Base-by-base conservation (phyloP, 2,797 vertebrate species). In the Garrulus glandarius region DNA sequence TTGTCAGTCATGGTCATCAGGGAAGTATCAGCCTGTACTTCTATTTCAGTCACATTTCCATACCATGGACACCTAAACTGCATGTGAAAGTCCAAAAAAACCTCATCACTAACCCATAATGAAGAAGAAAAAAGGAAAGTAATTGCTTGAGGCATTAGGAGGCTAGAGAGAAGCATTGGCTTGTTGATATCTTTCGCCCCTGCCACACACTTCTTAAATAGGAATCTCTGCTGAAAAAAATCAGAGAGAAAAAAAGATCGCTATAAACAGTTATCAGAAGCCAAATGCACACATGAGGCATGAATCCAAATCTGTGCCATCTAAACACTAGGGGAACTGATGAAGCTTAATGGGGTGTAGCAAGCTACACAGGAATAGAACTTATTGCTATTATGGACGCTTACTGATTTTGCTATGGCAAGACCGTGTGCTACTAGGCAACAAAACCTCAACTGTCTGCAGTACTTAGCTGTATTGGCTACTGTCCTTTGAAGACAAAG, bases 1-100 rank as follows among this genome's bases (percentile, higher is more conserved):
- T 96, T 94, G 77, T 97, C 97, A 97, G 26, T 95, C 70, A 96
- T 79, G 68, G 79, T 95, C 43, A 94, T 91, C 65, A 84, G 30
- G 70, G 41, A 83, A 78, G 52, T 44, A 90, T 16, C 72, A 94
- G 55, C 19, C 57, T 61, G 9, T 76, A 75, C 65, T 96, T 92
- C 65, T 71, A 87, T 65, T 43, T 88, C 86, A 92, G 41, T 57
- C 91, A 87, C 57, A 74, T 64, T 89, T 93, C 81, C 44, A 68
- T 22, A 91, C 37, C 59, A 95, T 3, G 21, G n/a, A 75, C 30
- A 69, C 32, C 57, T 86, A 89, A 39, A 50, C 30, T 46, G 6
- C 36, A 79, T 8, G 15, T 71, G 19, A 83, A 60, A 93, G 74
- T 34, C 36, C 41, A 88, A 26, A 80, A 92, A 87, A 75, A 65